Percentiles rank a stretch among this genome's conserved stretches.
Evolutionary conservation across 2,113 vertebrate genomes (phyloP).

Genomic region (Triplophysa tibetana): DNA sequence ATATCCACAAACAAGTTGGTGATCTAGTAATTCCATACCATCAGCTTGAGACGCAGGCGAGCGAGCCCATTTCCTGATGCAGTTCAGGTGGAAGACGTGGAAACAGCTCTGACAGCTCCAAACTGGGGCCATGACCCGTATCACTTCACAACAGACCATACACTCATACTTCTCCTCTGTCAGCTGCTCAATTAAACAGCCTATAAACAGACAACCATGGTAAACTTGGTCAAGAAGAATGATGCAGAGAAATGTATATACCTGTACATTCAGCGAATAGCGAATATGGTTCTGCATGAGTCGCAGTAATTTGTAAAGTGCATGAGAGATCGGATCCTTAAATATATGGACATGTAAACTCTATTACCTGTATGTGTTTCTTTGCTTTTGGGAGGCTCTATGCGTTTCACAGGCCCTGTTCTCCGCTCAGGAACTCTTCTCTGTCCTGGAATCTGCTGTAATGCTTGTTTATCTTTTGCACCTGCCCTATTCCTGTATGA

Average conservation of each 20-base stretch:
- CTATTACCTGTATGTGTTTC: slow-evolving; percentile 92
- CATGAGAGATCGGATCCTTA: not conserved
- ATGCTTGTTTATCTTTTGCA: slow-evolving; percentile 67
- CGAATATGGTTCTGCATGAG: too few relatives aligned
- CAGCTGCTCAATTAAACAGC: slow-evolving; percentile 93
- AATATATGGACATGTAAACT: too few relatives aligned
- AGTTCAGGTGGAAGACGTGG: slow-evolving; percentile 95
- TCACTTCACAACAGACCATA: slow-evolving; percentile 96
- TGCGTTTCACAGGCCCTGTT: slow-evolving; percentile 77
- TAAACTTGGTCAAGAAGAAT: not conserved
- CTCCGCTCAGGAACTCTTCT: slow-evolving; percentile 70
- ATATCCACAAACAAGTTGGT: not conserved
- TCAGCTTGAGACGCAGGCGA: slow-evolving; percentile 95
- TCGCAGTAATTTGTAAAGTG: too few relatives aligned
- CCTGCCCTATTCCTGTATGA: slow-evolving; percentile 53
- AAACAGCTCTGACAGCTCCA: slow-evolving; percentile 98
- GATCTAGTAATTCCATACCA: slow-evolving; percentile 67
- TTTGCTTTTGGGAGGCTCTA: slow-evolving; percentile 85
- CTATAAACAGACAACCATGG: slow-evolving; percentile 60
- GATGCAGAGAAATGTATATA: too few relatives aligned
- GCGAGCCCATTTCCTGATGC: slow-evolving; percentile 97
- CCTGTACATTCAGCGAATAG: too few relatives aligned
- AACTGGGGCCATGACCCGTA: slow-evolving; percentile 86
- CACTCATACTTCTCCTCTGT: slow-evolving; percentile 97
- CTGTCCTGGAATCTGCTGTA: slow-evolving; percentile 70